A percentile compares a stretch with the other conserved stretches of the same genome.
Conservation (phyloP, 64 coral and sea anemone species). For the Catalaphyllia jardinei region DNA sequence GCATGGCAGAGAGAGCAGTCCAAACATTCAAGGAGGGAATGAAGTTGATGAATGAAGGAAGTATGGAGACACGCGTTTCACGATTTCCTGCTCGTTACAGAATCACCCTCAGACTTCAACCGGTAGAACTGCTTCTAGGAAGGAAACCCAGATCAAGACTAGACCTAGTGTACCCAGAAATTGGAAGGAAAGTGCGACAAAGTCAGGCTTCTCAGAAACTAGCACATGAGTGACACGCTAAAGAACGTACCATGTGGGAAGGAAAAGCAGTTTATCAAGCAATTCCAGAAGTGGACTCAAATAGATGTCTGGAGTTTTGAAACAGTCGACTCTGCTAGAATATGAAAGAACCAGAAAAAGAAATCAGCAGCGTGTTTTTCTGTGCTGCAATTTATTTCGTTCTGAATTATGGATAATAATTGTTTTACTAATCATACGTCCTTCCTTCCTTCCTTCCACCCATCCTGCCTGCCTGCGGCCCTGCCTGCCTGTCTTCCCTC, state of each 20-base stretch:
- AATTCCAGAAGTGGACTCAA: slow-evolving; percentile 16
- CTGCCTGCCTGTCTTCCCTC: no score
- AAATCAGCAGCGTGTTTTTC: no score
- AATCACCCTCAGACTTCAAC: neutral
- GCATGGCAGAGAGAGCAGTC: slow-evolving; percentile 16
- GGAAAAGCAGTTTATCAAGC: slow-evolving; percentile 30
- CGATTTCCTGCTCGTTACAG: slow-evolving; percentile 15
- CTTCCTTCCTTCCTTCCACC: no score
- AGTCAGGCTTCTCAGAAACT: slow-evolving; percentile 15
- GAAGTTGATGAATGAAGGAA: slow-evolving; percentile 1
- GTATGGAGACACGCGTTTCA: neutral
- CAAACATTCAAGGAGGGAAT: slow-evolving; percentile 18
- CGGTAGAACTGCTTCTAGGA: neutral
- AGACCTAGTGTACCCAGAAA: slow-evolving; percentile 9
- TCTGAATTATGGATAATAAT: no score
- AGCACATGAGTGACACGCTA: slow-evolving; percentile 24
- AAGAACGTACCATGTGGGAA: slow-evolving; percentile 15
- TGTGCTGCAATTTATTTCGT: no score
- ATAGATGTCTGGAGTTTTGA: slow-evolving; percentile 41
- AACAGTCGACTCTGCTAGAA: neutral
- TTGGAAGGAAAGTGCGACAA: neutral
- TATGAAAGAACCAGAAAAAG: no score
- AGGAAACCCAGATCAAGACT: slow-evolving; percentile 29
- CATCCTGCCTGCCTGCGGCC: no score
- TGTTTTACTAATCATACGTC: no score